Evolutionary conservation across 2,113 vertebrate species (phyloP), one percentile per base, ranked within the genome.

Genomic region (Actinemys pallida): DNA sequence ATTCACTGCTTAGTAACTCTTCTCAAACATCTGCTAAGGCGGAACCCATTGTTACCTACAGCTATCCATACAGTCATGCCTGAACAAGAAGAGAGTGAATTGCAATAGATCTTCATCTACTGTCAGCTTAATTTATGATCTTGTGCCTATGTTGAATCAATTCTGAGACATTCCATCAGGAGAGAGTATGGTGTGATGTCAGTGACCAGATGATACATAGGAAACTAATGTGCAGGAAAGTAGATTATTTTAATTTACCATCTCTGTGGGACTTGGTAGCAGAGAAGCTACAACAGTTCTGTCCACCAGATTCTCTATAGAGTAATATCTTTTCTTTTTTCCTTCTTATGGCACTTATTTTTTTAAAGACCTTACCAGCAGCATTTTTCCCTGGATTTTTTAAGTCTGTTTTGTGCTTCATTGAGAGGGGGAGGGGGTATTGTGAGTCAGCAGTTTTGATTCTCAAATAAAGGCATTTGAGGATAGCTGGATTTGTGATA

Each of bases 401-500:
- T 62, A 92, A 1, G 89, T 95, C 92, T 94, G 76, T 93, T 90
- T 89, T 95, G 7, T 96, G 65, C 89, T 91, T 59, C 25, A 80
- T 96, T 90, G 76, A 53, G 57, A 83, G 89, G 12, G 0, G 29
- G 82, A 84, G 84, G 86, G 88, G 94, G 89, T 29, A 62, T 62
- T 62, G 86, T 93, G 94, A 95, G 5, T 95, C 85, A 87, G 83
- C 87, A 90, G 57, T 53, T 93, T 24, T 54, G 27, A 12, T 45
- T 54, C 17, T 50, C 27, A 25, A 72, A 87, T 86, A 69, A 6
- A 0, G 81, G 22, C 50, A 35, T 35, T 62, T 1, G 3, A 76
- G 59, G 53, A 72, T 62, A 45, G 13, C 35, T 75, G 42, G 29
- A 49, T 75, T 25, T 75, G n/a, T 24, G 35, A 16, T 79, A 59